Percentiles rank a stretch among this genome's conserved stretches.
Conservation (phyloP, 1,140 invertebrate species). For the Lepeophtheirus salmonis region DNA sequence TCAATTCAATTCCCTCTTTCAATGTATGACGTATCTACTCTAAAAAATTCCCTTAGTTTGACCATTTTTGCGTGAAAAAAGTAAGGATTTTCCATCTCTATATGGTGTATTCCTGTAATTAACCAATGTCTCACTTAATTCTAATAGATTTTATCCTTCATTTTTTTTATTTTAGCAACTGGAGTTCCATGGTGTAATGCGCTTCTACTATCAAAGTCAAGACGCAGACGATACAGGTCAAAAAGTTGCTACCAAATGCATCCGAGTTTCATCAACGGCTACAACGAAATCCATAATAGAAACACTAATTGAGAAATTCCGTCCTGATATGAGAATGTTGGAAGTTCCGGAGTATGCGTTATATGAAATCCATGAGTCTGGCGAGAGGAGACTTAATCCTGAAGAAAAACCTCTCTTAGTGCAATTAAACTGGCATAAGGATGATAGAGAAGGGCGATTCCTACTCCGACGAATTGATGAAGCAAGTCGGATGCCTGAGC, state of each 20-base stretch:
- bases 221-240: slow-evolving; percentile 50
- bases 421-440: slow-evolving; percentile 97
- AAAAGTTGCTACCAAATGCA: slow-evolving; percentile 98
- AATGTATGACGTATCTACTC: too few relatives aligned
- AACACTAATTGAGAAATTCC: slow-evolving; percentile 94
- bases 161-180: slow-evolving; percentile 47
- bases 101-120: too few relatives aligned
- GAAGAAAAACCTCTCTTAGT: slow-evolving; percentile 88
- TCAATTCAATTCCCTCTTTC: too few relatives aligned
- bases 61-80: too few relatives aligned
- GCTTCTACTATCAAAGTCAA: slow-evolving; percentile 23
- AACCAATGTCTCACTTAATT: too few relatives aligned
- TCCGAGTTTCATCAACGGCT: slow-evolving; percentile 84
- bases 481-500: slow-evolving; percentile 12
- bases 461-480: slow-evolving; percentile 42
- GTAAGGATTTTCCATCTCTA: too few relatives aligned
- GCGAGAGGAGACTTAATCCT: slow-evolving; percentile 66
- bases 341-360: slow-evolving; percentile 85
- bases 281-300: slow-evolving; percentile 84
- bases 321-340: slow-evolving; percentile 96
- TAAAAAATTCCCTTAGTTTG: too few relatives aligned
- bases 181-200: slow-evolving; percentile 96
- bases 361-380: slow-evolving; percentile 91
- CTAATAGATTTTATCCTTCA: too few relatives aligned
- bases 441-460: slow-evolving; percentile 91